Evolutionary conservation across 2,888 invertebrate genomes (phyloP).

Genomic region (Hemithea aestivaria): DNA sequence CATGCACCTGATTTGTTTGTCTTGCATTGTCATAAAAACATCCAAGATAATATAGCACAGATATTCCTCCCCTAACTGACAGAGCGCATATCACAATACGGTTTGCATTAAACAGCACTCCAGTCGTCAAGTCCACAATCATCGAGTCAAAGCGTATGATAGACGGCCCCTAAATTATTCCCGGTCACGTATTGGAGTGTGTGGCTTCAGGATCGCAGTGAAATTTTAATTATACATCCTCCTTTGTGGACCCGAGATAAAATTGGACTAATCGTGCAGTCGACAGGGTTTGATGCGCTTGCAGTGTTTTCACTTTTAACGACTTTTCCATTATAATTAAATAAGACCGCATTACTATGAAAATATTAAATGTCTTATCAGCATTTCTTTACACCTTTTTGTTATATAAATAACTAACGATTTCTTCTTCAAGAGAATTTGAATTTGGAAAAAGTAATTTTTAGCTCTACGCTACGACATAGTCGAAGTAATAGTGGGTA

Average conservation of each 20-base stretch:
- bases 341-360: background rate
- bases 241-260: constrained; percentile 19
- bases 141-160: constrained; percentile 56
- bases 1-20: too few species aligned
- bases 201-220: constrained; percentile 63
- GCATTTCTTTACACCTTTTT: too few species aligned
- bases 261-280: constrained; percentile 31
- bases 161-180: constrained; percentile 68
- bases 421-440: too few species aligned
- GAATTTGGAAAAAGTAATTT: too few species aligned
- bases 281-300: constrained; percentile 8
- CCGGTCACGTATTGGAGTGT: constrained; percentile 58
- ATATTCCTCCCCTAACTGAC: background rate
- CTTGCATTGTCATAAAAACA: too few species aligned
- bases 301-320: constrained; percentile 4
- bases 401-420: too few species aligned
- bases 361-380: background rate
- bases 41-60: too few species aligned
- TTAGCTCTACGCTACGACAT: too few species aligned
- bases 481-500: too few species aligned
- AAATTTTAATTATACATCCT: constrained; percentile 64
- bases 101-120: constrained; percentile 55
- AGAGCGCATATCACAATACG: constrained; percentile 3
- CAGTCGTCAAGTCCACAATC: constrained; percentile 42
- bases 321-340: constrained; percentile 1